Conservation (phyloP, 2,888 invertebrate species). For the Chorisops tibialis region DNA sequence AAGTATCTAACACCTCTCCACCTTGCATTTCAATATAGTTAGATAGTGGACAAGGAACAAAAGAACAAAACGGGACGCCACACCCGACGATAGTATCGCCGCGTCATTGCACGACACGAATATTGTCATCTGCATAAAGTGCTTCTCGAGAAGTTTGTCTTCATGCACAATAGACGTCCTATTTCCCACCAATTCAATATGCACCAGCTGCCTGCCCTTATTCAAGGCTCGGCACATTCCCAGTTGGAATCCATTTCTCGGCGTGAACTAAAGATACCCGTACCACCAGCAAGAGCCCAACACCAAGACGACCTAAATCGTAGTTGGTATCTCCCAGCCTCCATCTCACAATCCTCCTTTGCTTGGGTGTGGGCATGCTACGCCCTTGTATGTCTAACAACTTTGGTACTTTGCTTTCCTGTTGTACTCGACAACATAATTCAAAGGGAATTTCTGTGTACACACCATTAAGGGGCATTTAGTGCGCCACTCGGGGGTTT, state of each 20-base stretch:
- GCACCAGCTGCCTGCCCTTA: background rate
- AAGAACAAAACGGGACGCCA: background rate
- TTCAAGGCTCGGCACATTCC: background rate
- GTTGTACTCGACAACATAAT: conserved; percentile 23
- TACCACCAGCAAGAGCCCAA: too few species aligned
- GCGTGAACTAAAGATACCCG: background rate
- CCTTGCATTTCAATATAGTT: background rate
- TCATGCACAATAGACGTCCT: conserved; percentile 22
- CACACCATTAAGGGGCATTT: conserved; percentile 29
- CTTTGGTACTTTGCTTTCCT: conserved; percentile 16
- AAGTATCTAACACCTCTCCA: background rate
- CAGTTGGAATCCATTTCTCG: background rate
- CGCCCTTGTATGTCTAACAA: conserved; percentile 12
- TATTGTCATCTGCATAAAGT: conserved; percentile 25
- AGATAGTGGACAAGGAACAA: background rate
- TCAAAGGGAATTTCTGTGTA: conserved; percentile 28
- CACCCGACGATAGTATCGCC: conserved; percentile 9
- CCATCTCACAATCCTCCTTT: background rate
- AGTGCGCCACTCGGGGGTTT: conserved; percentile 2
- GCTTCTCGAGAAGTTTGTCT: conserved; percentile 26
- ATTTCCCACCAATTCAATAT: background rate
- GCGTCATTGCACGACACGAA: conserved; percentile 18
- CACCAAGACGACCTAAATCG: background rate
- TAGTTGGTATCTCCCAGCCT: background rate
- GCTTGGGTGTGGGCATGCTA: background rate